Conservation (phyloP, 2,888 invertebrate species). For the Eurytoma californica region DNA sequence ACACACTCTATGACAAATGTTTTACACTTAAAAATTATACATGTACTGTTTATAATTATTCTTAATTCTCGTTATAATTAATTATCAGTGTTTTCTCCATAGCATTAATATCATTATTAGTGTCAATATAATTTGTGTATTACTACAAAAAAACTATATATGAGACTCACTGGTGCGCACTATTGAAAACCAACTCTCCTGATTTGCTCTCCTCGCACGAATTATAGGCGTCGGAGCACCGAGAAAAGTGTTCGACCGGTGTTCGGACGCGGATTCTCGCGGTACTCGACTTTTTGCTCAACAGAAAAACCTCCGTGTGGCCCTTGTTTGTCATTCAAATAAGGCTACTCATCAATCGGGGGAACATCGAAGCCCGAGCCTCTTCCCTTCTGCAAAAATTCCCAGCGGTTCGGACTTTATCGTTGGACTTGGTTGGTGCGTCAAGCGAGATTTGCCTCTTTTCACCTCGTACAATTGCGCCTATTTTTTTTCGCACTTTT, state of each 20-base stretch:
- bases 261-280: too few species aligned
- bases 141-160: conserved; percentile 54
- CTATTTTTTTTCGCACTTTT: not conserved
- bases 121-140: conserved; percentile 52
- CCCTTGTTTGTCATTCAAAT: conserved; percentile 1
- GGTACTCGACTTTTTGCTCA: conserved; percentile 4
- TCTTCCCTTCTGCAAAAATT: too few species aligned
- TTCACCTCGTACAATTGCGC: not conserved
- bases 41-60: conserved; percentile 51
- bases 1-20: conserved; percentile 47
- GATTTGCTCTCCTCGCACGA: not conserved
- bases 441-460: too few species aligned
- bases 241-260: conserved; percentile 3
- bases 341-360: too few species aligned
- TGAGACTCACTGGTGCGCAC: conserved; percentile 51
- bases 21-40: conserved; percentile 54
- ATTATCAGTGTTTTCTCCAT: conserved; percentile 49
- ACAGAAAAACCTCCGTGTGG: conserved; percentile 1
- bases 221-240: conserved; percentile 15
- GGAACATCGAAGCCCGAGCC: too few species aligned
- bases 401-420: not conserved
- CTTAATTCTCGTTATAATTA: conserved; percentile 50
- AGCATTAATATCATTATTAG: conserved; percentile 53
- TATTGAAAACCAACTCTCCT: conserved; percentile 52
- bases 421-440: not conserved